Conservation (phyloP, 2,888 invertebrate species). For the Cheiracanthium punctorium region DNA sequence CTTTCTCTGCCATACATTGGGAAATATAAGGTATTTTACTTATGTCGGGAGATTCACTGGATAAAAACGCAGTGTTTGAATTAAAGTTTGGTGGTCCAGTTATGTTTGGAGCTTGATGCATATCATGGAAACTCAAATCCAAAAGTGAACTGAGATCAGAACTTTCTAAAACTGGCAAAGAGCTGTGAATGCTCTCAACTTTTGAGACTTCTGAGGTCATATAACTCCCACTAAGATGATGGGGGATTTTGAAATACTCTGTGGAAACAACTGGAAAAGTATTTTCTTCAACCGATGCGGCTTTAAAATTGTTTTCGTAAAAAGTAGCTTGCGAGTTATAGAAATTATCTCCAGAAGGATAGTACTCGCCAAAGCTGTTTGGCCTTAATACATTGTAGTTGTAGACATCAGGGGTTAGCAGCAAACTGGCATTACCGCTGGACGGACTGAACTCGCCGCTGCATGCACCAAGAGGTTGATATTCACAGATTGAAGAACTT, state of each 20-base stretch:
- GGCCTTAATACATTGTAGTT: background rate
- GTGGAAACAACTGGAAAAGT: background rate
- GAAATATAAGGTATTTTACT: background rate
- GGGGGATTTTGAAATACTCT: slow-evolving; percentile 48
- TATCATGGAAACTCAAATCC: background rate
- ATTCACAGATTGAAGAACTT: background rate
- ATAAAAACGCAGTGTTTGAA: background rate
- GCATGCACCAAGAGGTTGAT: background rate
- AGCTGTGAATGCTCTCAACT: background rate
- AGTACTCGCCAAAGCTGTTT: background rate
- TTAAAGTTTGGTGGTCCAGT: background rate
- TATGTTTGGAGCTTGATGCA: background rate
- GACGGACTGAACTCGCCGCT: background rate
- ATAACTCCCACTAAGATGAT: slow-evolving; percentile 48
- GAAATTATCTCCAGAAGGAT: background rate
- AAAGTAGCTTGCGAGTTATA: background rate
- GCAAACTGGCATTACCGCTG: background rate
- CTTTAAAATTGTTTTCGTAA: background rate
- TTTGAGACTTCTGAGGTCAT: slow-evolving; percentile 21
- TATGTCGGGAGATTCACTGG: background rate
- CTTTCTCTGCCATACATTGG: background rate
- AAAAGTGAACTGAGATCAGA: background rate
- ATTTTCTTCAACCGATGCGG: background rate
- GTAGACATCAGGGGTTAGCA: background rate
- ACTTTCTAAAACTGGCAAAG: background rate